These are phyloP conservation scores for Mechanitis messenoides DNA, from an alignment of 2,888 invertebrate genomes.

Conservation along the genomic window DNA sequence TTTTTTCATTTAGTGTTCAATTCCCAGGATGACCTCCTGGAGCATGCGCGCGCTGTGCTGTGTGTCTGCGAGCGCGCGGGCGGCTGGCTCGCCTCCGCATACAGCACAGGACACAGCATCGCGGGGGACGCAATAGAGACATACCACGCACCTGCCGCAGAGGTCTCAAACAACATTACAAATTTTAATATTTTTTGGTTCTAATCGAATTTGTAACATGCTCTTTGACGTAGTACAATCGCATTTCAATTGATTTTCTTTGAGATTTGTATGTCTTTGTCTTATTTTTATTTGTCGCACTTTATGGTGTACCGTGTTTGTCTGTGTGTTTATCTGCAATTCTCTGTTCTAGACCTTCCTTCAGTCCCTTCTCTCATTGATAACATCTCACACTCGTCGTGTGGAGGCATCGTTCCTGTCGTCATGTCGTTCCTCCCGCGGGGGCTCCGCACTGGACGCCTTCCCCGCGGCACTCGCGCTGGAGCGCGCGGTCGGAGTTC, in stretches of 20 bases:
- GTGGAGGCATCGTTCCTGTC: slow-evolving; percentile 51
- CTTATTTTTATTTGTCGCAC: too few species aligned
- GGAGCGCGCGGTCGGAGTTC: slow-evolving; percentile 42
- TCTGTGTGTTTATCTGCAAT: background rate
- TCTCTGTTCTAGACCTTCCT: slow-evolving; percentile 44
- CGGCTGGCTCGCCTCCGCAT: slow-evolving; percentile 45
- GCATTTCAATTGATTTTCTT: too few species aligned
- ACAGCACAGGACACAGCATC: slow-evolving; percentile 44
- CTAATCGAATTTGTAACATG: too few species aligned
- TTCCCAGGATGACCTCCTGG: slow-evolving; percentile 55
- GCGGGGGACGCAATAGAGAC: slow-evolving; percentile 50
- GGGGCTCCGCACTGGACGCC: slow-evolving; percentile 40
- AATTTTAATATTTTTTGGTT: background rate
- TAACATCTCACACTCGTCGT: slow-evolving; percentile 51
- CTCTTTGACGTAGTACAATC: too few species aligned
- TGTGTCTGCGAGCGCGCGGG: slow-evolving; percentile 49
- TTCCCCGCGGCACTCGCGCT: slow-evolving; percentile 56
- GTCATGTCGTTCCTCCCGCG: slow-evolving; percentile 47
- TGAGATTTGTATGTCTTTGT: too few species aligned
- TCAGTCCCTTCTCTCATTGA: slow-evolving; percentile 39
- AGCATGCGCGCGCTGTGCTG: slow-evolving; percentile 50
- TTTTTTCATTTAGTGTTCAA: too few species aligned
- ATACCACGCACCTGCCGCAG: slow-evolving; percentile 50
- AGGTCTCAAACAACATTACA: slow-evolving; percentile 38
- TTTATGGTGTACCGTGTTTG: too few species aligned